phyloP scores from a whole-genome alignment of 2,888 invertebrate genomes.

The Oligia strigilis region DNA sequence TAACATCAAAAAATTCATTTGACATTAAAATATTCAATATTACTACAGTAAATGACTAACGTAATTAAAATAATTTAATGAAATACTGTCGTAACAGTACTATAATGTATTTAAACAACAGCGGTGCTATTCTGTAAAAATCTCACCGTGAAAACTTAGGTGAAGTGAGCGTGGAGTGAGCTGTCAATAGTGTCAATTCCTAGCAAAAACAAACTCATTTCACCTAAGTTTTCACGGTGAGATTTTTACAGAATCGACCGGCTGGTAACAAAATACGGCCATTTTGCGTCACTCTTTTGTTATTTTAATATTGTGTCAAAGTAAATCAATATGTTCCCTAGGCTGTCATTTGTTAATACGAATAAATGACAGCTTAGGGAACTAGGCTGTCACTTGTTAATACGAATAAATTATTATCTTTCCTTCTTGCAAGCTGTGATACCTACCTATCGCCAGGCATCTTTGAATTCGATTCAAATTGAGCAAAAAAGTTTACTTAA shows the following conservation, averaged over 20 bases:
- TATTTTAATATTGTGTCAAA: neutral
- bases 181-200: too few relatives aligned
- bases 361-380: neutral
- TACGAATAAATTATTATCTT: neutral
- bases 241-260: too few relatives aligned
- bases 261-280: neutral
- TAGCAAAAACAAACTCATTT: too few relatives aligned
- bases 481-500: neutral
- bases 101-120: constrained; percentile 6
- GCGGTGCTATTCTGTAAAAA: too few relatives aligned
- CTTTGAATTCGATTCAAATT: neutral
- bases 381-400: neutral
- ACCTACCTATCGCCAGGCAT: too few relatives aligned
- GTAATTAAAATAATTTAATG: neutral
- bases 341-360: neutral
- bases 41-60: neutral
- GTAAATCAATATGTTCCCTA: neutral
- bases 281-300: constrained; percentile 3
- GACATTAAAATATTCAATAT: neutral
- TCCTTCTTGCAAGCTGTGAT: neutral
- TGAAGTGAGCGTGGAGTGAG: too few relatives aligned
- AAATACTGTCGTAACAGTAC: neutral
- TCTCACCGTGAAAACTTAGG: too few relatives aligned
- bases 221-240: too few relatives aligned
- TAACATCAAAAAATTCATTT: neutral